A percentile compares a stretch with the other conserved stretches of the same genome.
Conservation (phyloP, 2,113 vertebrate genomes). For the Accipiter virgatus region DNA sequence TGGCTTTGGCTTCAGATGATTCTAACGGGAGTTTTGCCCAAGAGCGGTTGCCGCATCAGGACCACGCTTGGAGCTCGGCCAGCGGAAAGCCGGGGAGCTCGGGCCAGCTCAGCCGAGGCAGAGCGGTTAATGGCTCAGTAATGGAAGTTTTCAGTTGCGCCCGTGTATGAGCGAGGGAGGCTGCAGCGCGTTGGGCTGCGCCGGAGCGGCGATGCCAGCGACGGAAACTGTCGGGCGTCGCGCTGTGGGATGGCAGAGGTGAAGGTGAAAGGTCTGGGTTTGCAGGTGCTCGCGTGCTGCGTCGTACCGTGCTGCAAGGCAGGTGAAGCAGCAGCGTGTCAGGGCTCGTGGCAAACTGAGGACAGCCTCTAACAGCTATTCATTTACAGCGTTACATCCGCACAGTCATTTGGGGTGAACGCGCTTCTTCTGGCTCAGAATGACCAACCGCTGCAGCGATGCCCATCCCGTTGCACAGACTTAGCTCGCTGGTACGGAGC, state of each 20-base stretch:
- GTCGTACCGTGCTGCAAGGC: not conserved
- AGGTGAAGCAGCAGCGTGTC: not conserved
- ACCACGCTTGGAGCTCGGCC: not conserved
- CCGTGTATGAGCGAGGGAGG: not conserved
- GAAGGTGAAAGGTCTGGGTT: not conserved
- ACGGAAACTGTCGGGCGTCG: fast-evolving
- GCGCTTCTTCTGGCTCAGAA: not conserved
- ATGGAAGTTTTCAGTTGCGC: not conserved
- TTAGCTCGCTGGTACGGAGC: not conserved
- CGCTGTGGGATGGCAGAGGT: not conserved
- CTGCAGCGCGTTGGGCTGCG: not conserved
- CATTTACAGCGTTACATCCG: not conserved
- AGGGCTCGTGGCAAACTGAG: not conserved
- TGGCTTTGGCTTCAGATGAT: not conserved
- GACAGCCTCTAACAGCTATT: not conserved
- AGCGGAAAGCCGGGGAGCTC: not conserved
- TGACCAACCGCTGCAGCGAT: not conserved
- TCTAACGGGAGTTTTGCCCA: not conserved
- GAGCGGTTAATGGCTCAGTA: not conserved
- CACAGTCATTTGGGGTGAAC: not conserved
- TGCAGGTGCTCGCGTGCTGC: not conserved
- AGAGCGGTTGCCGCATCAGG: not conserved
- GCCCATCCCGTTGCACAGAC: too few relatives aligned
- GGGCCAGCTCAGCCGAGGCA: not conserved
- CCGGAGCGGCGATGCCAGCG: fast-evolving